Base-by-base conservation (phyloP, 2,888 invertebrate genomes). In the Agonopterix arenella region DNA sequence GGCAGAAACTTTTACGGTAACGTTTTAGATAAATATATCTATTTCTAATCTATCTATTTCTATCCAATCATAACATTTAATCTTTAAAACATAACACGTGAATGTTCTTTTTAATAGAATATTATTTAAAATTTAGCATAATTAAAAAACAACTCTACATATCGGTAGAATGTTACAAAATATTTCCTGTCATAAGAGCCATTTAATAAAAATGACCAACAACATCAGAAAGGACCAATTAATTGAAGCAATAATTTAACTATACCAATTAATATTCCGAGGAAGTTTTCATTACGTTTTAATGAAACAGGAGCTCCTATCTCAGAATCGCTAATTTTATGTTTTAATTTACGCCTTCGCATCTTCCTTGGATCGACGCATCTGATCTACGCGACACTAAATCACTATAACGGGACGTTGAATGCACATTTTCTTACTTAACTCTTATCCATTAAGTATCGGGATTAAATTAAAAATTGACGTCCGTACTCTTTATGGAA, bases 251-350 rank as follows among this genome's bases (percentile, higher is more conserved):
- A 40, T 42, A n/a, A 13, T 42, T n/a, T 42, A 42, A 13, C 42
- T 11, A 13, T 1, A 60, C 63, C 73, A 69, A 79, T 80, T 77
- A 77, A 80, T 79, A 76, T 70, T 70, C 73, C 61, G 65, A 63
- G 66, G 70, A 73, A 71, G 72, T 73, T 81, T 79, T 80, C 79
- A 82, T 80, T 81, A 80, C 72, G 66, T 79, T 76, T 77, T 80
- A 81, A 81, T 80, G 78, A 74, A 77, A 74, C 72, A 58, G 64
- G 64, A 66, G 68, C 63, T 69, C 62, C 54, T 81, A 80, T 80
- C 81, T 70, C 60, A 54, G 62, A 68, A 80, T 81, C 78, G 69
- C 78, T 76, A 78, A 78, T 80, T 80, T 78, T 76, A 76, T 73
- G 76, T 80, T 78, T 77, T 77, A 80, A 79, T 80, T 79, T 73